These are phyloP conservation scores for Phortica magna DNA, from an alignment of 2,888 invertebrate species.

Conservation along the genomic window DNA sequence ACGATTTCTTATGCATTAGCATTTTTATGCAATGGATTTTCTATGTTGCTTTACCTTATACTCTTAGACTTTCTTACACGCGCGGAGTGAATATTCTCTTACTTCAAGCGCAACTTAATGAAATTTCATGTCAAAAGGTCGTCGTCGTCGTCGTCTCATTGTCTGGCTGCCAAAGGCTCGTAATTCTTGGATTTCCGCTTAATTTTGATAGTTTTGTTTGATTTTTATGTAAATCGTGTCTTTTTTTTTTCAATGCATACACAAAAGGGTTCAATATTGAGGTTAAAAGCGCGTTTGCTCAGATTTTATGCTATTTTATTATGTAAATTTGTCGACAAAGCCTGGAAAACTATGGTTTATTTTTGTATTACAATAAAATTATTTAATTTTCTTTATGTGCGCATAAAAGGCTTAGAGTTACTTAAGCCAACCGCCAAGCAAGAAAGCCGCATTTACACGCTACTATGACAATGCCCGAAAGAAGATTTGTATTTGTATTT, in stretches of 20 bases:
- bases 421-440: background rate
- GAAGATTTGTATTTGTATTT: background rate
- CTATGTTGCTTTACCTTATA: background rate
- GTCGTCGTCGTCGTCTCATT: background rate
- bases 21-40: constrained; percentile 31
- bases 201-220: constrained; percentile 15
- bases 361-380: constrained; percentile 60
- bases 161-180: constrained; percentile 10
- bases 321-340: constrained; percentile 32
- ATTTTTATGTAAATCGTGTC: constrained; percentile 21
- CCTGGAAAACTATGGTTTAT: constrained; percentile 8
- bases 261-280: constrained; percentile 3
- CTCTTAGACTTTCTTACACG: too few relatives aligned
- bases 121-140: constrained; percentile 26
- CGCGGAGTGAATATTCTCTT: constrained; percentile 1
- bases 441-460: background rate
- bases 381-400: constrained; percentile 63
- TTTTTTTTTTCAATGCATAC: background rate
- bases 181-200: constrained; percentile 31
- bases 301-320: constrained; percentile 32
- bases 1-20: constrained; percentile 22
- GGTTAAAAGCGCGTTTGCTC: background rate
- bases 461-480: background rate
- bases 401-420: constrained; percentile 47
- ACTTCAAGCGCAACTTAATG: constrained; percentile 15